Conservation (phyloP, 2,113 vertebrate species). For the Trogon surrucura region DNA sequence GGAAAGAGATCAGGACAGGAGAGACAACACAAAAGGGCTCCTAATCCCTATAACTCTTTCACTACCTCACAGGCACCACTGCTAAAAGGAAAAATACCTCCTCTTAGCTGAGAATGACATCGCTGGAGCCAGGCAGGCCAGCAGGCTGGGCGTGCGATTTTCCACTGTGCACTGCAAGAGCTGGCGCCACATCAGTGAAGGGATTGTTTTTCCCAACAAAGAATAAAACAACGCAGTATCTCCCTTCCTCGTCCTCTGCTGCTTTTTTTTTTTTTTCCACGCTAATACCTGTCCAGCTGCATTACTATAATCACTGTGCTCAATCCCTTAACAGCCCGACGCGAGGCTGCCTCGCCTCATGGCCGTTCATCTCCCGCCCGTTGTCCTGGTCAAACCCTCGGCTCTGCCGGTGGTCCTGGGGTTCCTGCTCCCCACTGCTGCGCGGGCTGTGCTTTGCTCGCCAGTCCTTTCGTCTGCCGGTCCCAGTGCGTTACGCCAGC, state of each 20-base stretch:
- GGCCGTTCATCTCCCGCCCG: neutral
- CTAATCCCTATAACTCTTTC: conserved; percentile 51
- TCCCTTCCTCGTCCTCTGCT: neutral
- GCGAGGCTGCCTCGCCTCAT: neutral
- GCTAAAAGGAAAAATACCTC: neutral
- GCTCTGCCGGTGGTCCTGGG: accelerated
- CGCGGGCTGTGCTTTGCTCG: neutral
- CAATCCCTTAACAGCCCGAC: neutral
- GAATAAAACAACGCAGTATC: neutral
- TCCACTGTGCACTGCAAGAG: neutral
- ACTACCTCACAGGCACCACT: conserved; percentile 33
- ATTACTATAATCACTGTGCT: neutral
- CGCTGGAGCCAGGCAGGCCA: conserved; percentile 5
- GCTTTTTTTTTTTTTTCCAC: neutral
- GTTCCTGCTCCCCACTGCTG: neutral
- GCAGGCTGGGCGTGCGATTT: conserved; percentile 36
- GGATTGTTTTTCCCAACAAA: neutral
- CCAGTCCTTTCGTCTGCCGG: neutral
- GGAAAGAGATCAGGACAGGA: conserved; percentile 25
- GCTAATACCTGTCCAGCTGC: neutral
- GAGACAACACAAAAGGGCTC: conserved; percentile 34
- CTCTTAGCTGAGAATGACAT: neutral
- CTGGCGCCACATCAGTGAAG: neutral
- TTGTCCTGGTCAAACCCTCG: neutral
- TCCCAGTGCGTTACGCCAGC: neutral